phyloP scores from a whole-genome alignment of 1,140 invertebrate species.

The Nymphalis io region DNA sequence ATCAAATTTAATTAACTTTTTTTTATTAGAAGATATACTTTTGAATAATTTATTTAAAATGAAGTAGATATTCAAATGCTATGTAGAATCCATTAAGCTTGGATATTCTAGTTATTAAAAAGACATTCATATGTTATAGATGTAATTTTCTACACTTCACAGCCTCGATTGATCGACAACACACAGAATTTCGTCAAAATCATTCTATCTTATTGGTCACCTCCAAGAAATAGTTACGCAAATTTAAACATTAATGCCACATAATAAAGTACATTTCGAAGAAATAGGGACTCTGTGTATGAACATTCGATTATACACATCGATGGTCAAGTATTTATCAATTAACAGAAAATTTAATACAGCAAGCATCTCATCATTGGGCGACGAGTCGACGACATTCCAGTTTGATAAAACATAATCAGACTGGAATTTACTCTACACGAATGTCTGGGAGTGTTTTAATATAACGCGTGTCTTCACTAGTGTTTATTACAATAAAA shows the following conservation, averaged over 20 bases:
- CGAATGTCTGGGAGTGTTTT: slow-evolving; percentile 1
- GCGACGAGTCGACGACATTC: slow-evolving; percentile 50
- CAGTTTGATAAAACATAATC: slow-evolving; percentile 49
- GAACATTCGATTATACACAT: slow-evolving; percentile 76
- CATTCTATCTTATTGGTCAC: slow-evolving; percentile 17
- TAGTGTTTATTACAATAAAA: background rate
- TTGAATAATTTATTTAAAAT: too few relatives aligned
- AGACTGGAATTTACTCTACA: slow-evolving; percentile 25
- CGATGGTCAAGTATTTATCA: slow-evolving; percentile 77
- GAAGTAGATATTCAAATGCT: too few relatives aligned
- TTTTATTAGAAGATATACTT: too few relatives aligned
- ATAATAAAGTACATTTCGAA: slow-evolving; percentile 9
- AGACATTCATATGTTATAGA: too few relatives aligned
- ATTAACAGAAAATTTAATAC: slow-evolving; percentile 76
- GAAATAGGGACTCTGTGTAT: slow-evolving; percentile 46
- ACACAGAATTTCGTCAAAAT: slow-evolving; percentile 9
- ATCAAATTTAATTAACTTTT: too few relatives aligned
- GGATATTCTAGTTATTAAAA: too few relatives aligned
- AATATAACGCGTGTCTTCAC: background rate
- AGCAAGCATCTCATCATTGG: slow-evolving; percentile 58
- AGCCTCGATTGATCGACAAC: too few relatives aligned
- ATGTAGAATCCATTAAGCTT: too few relatives aligned
- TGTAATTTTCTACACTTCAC: too few relatives aligned
- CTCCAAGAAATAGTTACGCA: background rate
- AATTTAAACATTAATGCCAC: background rate